phyloP scores from a whole-genome alignment of 2,888 invertebrate species.

The Busseola fusca region DNA sequence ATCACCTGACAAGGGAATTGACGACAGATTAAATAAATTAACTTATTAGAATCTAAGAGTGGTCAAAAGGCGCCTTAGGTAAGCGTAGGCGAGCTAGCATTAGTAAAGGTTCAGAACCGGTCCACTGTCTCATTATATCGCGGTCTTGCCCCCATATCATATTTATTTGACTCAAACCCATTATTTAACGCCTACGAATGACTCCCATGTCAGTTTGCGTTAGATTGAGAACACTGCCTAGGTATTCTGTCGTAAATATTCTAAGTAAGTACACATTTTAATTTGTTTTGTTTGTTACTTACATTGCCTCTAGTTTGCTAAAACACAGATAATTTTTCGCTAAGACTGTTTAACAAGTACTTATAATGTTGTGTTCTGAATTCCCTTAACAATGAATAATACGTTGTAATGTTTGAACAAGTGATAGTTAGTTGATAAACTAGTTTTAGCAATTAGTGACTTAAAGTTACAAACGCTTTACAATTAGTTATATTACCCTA shows the following conservation, averaged over 20 bases:
- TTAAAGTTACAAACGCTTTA: background rate
- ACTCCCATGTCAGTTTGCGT: background rate
- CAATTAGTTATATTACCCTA: constrained; percentile 3
- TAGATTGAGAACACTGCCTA: background rate
- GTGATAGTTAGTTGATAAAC: constrained; percentile 46
- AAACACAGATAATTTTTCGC: background rate
- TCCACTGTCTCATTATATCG: constrained; percentile 15
- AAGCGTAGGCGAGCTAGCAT: background rate
- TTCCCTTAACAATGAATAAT: constrained; percentile 11
- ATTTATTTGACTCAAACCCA: constrained; percentile 8
- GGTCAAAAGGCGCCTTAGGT: constrained; percentile 5
- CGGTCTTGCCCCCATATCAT: constrained; percentile 8
- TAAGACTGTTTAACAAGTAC: constrained; percentile 2
- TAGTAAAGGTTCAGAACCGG: constrained; percentile 9
- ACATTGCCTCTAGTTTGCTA: background rate
- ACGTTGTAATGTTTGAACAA: constrained; percentile 30
- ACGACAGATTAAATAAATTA: constrained; percentile 20
- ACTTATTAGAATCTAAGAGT: constrained; percentile 21
- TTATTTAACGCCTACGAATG: constrained; percentile 17
- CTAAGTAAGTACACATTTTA: too few species aligned
- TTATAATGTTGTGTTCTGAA: constrained; percentile 26
- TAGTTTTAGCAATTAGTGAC: constrained; percentile 18
- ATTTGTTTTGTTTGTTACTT: background rate
- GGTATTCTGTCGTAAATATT: background rate
- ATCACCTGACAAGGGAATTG: background rate